phyloP scores from a whole-genome alignment of 2,113 vertebrate species.

The Sclerurus mexicanus region DNA sequence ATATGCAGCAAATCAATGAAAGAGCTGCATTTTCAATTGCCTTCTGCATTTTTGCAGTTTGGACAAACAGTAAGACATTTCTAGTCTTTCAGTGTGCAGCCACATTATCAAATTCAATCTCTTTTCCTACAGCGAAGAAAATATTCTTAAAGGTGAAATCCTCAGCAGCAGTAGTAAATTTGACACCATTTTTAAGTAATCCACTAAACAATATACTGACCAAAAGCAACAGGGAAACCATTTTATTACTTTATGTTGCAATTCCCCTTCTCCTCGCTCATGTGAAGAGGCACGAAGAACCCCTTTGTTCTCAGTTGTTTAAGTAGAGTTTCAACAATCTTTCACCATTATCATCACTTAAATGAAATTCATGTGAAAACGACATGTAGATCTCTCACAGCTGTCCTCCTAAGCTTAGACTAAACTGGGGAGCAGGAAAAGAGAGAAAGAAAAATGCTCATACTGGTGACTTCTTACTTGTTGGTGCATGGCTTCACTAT shows the following conservation, averaged over 20 bases:
- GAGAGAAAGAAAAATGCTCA: not conserved
- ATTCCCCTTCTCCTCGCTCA: not conserved
- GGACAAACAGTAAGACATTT: slow-evolving; percentile 38
- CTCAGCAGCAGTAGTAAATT: not conserved
- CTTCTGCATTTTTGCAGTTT: slow-evolving; percentile 15
- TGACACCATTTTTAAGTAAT: slow-evolving; percentile 12
- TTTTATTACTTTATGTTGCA: slow-evolving; percentile 33
- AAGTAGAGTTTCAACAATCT: not conserved
- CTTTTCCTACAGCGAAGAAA: slow-evolving; percentile 42
- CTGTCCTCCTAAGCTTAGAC: not conserved
- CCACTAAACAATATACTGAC: not conserved
- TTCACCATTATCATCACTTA: not conserved
- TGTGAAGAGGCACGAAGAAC: not conserved
- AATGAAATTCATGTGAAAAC: not conserved
- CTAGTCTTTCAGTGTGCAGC: slow-evolving; percentile 29
- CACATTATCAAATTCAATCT: slow-evolving; percentile 5
- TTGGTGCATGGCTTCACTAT: not conserved
- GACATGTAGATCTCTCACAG: not conserved
- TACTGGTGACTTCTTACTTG: not conserved
- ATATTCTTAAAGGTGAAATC: slow-evolving; percentile 38
- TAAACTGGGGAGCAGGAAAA: not conserved
- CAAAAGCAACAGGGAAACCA: not conserved
- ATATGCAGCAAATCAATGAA: slow-evolving; percentile 41
- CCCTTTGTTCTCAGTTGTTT: not conserved
- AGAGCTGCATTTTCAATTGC: slow-evolving; percentile 42